Percentiles rank a stretch among this genome's conserved stretches.
Conservation (phyloP, 1,140 invertebrate genomes). For the Ostrea edulis region DNA sequence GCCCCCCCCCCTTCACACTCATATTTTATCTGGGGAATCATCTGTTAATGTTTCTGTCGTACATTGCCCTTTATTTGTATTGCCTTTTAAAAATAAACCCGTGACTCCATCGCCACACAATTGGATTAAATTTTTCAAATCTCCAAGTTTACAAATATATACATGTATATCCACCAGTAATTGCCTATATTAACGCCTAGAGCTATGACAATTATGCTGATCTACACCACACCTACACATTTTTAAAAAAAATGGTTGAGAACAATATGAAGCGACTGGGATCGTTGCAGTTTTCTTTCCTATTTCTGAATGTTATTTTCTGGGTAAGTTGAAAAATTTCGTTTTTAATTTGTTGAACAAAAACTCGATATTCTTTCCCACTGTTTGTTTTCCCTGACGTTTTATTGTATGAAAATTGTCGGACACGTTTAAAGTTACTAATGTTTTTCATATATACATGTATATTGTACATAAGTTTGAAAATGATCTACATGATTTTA, state of each 20-base stretch:
- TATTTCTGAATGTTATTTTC: slow-evolving; percentile 2
- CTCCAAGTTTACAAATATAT: not conserved
- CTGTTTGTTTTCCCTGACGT: too few species aligned
- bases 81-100: not conserved
- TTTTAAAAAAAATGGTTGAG: not conserved
- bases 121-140: slow-evolving; percentile 23
- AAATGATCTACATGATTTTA: too few species aligned
- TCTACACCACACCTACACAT: not conserved
- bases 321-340: not conserved
- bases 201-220: not conserved
- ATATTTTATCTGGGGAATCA: too few species aligned
- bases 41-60: too few species aligned
- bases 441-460: too few species aligned
- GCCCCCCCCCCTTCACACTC: too few species aligned
- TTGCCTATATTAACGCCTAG: not conserved
- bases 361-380: too few species aligned
- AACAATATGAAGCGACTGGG: not conserved
- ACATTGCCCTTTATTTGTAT: too few species aligned
- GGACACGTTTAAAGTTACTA: too few species aligned
- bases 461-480: too few species aligned
- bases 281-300: slow-evolving; percentile 25
- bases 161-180: not conserved
- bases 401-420: too few species aligned
- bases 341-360: too few species aligned
- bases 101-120: not conserved